phyloP scores from a whole-genome alignment of 2,888 invertebrate genomes.

The Parapristionchus giblindavisi region DNA sequence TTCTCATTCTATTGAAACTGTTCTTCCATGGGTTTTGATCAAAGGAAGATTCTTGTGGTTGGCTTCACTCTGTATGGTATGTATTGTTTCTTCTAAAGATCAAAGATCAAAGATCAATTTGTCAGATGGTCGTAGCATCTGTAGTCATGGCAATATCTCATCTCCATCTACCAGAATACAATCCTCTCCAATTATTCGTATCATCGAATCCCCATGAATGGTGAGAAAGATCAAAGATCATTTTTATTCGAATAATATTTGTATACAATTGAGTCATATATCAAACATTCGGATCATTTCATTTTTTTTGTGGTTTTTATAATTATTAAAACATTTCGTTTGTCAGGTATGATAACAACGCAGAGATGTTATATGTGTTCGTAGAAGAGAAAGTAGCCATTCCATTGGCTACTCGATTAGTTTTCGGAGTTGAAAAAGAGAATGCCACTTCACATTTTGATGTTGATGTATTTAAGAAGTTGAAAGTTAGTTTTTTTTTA shows the following conservation, averaged over 20 bases:
- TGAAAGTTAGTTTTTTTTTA: background rate
- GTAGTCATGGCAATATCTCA: constrained; percentile 53
- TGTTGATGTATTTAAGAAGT: background rate
- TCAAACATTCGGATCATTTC: no score
- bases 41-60: constrained; percentile 59
- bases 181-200: constrained; percentile 67
- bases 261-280: no score
- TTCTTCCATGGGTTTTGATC: constrained; percentile 42
- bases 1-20: constrained; percentile 7
- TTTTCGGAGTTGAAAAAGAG: constrained; percentile 58
- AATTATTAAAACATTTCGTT: no score
- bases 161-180: constrained; percentile 65
- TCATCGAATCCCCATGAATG: constrained; percentile 64
- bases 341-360: constrained; percentile 67
- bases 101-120: background rate
- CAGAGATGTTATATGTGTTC: constrained; percentile 58
- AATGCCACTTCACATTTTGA: constrained; percentile 32
- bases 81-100: constrained; percentile 26
- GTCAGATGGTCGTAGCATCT: constrained; percentile 36
- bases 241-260: background rate
- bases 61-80: constrained; percentile 49
- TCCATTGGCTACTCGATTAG: constrained; percentile 60
- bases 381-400: constrained; percentile 59
- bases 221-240: constrained; percentile 38
- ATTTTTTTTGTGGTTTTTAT: no score